Percentiles rank a stretch among this genome's conserved stretches.
These are phyloP conservation scores for Gobiocypris rarus DNA, from an alignment of 2,113 vertebrate species.

Conservation along the genomic window DNA sequence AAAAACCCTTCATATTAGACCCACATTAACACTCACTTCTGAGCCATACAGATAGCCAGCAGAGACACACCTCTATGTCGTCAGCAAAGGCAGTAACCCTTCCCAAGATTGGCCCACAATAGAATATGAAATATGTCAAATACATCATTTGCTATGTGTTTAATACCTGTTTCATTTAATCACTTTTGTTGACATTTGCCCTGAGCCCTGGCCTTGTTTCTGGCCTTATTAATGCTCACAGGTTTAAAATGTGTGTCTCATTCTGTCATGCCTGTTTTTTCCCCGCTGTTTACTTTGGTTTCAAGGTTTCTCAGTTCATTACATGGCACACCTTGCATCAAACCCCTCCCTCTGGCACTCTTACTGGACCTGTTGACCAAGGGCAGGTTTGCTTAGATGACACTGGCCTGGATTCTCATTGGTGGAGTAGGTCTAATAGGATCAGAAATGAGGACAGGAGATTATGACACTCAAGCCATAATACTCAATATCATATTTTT, in stretches of 20 bases:
- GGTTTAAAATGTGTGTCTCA: not conserved
- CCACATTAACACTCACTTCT: not conserved
- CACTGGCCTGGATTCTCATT: slow-evolving; percentile 79
- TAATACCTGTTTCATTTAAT: not conserved
- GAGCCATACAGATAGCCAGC: not conserved
- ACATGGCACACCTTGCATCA: not conserved
- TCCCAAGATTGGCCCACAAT: not conserved
- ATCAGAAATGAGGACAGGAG: slow-evolving; percentile 69
- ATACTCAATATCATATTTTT: slow-evolving; percentile 56
- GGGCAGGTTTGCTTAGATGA: slow-evolving; percentile 77
- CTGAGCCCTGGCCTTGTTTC: not conserved
- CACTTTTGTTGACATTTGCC: not conserved
- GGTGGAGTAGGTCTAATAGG: slow-evolving; percentile 78
- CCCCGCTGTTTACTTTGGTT: slow-evolving; percentile 47
- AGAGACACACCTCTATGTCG: not conserved
- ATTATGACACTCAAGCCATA: slow-evolving; percentile 66
- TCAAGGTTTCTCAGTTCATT: slow-evolving; percentile 51
- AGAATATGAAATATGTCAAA: not conserved
- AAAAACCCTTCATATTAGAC: not conserved
- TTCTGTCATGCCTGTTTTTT: slow-evolving; percentile 14
- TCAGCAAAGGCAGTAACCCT: not conserved
- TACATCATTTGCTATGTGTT: not conserved
- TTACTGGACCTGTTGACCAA: slow-evolving; percentile 53
- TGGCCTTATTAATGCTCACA: not conserved
- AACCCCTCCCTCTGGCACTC: slow-evolving; percentile 11